A percentile compares a stretch with the other conserved stretches of the same genome.
phyloP scores from a whole-genome alignment of 2,113 vertebrate genomes.

The Physeter macrocephalus region DNA sequence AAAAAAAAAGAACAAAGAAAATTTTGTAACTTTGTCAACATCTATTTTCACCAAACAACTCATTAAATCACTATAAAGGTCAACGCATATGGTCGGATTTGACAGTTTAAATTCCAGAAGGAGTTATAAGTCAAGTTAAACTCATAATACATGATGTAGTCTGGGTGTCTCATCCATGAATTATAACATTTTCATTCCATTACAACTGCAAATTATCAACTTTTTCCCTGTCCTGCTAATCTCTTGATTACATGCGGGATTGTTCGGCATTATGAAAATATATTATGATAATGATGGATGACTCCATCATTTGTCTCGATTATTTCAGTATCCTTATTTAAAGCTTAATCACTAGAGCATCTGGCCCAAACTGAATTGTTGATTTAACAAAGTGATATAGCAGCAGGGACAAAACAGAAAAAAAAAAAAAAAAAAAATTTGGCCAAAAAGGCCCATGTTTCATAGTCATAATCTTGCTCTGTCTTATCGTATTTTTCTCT shows the following conservation, averaged over 20 bases:
- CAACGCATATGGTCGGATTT: constrained; percentile 53
- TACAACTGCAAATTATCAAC: constrained; percentile 69
- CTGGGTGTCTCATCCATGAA: constrained; percentile 46
- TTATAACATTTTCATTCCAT: constrained; percentile 71
- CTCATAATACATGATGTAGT: constrained; percentile 47
- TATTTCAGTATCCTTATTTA: constrained; percentile 73
- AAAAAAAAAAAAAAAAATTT: constrained; percentile 7
- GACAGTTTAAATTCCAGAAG: constrained; percentile 67
- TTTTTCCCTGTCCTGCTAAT: constrained; percentile 63
- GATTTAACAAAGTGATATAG: constrained; percentile 69
- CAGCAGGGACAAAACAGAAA: constrained; percentile 49
- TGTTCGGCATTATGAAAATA: constrained; percentile 53
- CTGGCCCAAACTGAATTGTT: constrained; percentile 69
- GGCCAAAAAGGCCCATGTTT: neutral
- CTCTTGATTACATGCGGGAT: constrained; percentile 71
- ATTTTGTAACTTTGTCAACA: constrained; percentile 66
- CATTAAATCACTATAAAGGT: constrained; percentile 75
- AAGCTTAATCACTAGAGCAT: constrained; percentile 71
- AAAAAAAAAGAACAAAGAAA: constrained; percentile 14
- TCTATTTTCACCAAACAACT: constrained; percentile 74
- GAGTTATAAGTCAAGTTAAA: constrained; percentile 66
- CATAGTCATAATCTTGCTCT: neutral
- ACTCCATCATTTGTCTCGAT: constrained; percentile 67
- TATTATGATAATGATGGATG: constrained; percentile 67
- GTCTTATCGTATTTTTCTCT: neutral